Evolutionary conservation across 2,888 invertebrate genomes (phyloP).

Genomic region (Melanchra persicariae): DNA sequence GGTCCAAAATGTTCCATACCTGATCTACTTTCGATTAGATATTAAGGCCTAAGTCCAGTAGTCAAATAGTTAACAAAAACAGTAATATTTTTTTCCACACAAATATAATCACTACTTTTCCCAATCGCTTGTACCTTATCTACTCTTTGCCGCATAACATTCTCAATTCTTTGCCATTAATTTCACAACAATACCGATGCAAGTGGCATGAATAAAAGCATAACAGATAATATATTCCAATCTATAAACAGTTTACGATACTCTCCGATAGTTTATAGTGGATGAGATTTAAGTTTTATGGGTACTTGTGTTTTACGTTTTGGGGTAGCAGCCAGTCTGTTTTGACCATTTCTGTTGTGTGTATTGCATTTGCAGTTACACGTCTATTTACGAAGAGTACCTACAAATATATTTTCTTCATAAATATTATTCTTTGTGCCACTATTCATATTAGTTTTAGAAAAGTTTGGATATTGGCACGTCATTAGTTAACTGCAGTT

Average conservation of each 20-base stretch:
- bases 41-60: no score
- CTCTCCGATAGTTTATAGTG: conserved; percentile 74
- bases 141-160: neutral
- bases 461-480: no score
- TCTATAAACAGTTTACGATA: conserved; percentile 82
- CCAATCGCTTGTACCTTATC: no score
- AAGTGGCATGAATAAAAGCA: conserved; percentile 69
- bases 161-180: conserved; percentile 37
- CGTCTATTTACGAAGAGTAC: neutral
- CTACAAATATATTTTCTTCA: neutral
- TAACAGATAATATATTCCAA: conserved; percentile 73
- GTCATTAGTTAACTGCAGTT: no score
- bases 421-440: no score
- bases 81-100: no score
- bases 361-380: conserved; percentile 12
- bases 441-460: no score
- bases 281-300: conserved; percentile 73
- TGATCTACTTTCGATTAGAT: no score
- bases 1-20: no score
- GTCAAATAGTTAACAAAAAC: no score
- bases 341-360: conserved; percentile 60
- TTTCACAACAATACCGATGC: conserved; percentile 56
- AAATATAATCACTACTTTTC: no score
- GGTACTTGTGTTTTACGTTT: conserved; percentile 65
- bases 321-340: conserved; percentile 50